phyloP scores from a whole-genome alignment of 2,797 vertebrate species.

The Clarias fuscus region DNA sequence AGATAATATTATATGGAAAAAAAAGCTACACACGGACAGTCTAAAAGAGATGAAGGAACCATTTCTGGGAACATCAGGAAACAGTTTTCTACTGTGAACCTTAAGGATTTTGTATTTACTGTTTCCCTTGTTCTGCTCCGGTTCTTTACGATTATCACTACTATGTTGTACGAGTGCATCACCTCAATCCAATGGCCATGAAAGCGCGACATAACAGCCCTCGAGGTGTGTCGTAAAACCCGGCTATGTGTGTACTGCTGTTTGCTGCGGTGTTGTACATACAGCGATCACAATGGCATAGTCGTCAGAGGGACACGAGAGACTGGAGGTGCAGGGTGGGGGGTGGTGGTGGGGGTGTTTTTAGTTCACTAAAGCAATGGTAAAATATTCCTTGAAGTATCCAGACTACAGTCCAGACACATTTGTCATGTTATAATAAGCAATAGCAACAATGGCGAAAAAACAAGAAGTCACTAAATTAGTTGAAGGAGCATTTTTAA shows the following conservation, averaged over 20 bases:
- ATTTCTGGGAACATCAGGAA: neutral
- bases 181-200: neutral
- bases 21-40: neutral
- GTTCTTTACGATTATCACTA: neutral
- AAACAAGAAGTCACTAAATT: neutral
- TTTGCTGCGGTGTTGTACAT: neutral
- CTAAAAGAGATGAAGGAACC: neutral
- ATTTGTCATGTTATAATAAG: neutral
- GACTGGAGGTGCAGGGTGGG: no score
- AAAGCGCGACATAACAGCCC: neutral
- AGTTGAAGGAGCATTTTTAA: neutral
- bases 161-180: neutral
- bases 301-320: neutral
- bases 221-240: slow-evolving; percentile 7
- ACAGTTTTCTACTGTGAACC: neutral
- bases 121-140: neutral
- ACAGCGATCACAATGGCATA: neutral
- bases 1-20: neutral
- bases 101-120: neutral
- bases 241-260: neutral
- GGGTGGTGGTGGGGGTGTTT: neutral
- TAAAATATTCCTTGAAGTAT: neutral
- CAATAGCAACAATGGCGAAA: no score
- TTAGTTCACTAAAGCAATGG: neutral
- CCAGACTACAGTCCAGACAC: no score